Percentiles rank a stretch among this genome's conserved stretches.
Conservation (phyloP, 2,797 vertebrate genomes). For the Myotis daubentonii region DNA sequence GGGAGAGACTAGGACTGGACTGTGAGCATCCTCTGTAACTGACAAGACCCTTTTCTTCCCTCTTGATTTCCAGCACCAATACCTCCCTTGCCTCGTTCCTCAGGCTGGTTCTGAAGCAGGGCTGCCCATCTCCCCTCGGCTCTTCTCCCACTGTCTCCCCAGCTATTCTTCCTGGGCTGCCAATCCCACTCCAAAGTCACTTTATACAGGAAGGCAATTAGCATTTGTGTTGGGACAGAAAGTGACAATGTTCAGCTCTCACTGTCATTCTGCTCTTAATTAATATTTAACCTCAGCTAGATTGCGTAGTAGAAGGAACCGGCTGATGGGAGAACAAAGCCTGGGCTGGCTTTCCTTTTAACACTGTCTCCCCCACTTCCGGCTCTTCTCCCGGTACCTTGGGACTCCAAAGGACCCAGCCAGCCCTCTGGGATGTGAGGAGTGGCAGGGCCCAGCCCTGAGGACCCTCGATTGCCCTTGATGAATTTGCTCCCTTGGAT, state of each 20-base stretch:
- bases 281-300: conserved; percentile 75
- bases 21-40: background rate
- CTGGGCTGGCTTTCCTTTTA: conserved; percentile 61
- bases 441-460: background rate
- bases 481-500: background rate
- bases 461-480: background rate
- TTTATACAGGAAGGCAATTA: conserved; percentile 76
- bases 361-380: conserved; percentile 43
- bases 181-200: conserved; percentile 70
- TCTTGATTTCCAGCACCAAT: background rate
- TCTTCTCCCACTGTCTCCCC: background rate
- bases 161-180: conserved; percentile 54
- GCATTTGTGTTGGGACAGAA: conserved; percentile 77
- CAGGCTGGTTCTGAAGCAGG: background rate
- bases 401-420: background rate
- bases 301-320: conserved; percentile 64
- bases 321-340: conserved; percentile 65
- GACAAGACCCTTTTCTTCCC: background rate
- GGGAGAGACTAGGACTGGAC: background rate
- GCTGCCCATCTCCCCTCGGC: background rate
- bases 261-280: conserved; percentile 79
- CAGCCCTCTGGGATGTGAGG: background rate
- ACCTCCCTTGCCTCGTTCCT: background rate
- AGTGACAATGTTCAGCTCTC: conserved; percentile 76
- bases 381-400: background rate